Evolutionary conservation across 2,113 vertebrate species (phyloP).

Genomic region (Proteles cristata): DNA sequence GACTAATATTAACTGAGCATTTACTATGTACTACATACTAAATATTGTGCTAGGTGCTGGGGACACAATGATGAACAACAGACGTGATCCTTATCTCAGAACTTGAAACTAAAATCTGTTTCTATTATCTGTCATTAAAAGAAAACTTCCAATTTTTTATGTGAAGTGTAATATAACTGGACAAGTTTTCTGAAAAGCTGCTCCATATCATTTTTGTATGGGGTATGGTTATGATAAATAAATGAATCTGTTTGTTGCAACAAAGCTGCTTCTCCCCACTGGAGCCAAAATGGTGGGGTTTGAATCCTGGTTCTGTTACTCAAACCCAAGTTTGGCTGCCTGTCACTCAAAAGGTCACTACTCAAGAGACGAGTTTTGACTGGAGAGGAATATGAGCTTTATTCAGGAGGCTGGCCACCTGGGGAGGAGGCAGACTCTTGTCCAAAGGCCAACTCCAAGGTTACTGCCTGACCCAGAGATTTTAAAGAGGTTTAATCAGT

Average conservation of each 20-base stretch:
- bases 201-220: not conserved
- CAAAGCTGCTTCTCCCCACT: not conserved
- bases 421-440: not conserved
- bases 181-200: not conserved
- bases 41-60: not conserved
- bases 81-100: not conserved
- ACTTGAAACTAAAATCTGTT: not conserved
- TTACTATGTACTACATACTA: not conserved
- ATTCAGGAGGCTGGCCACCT: not conserved
- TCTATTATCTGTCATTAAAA: not conserved
- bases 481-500: not conserved
- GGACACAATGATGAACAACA: not conserved
- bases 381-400: not conserved
- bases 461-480: not conserved
- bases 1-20: not conserved
- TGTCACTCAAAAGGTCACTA: not conserved
- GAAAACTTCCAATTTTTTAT: not conserved
- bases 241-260: not conserved
- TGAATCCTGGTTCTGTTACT: not conserved
- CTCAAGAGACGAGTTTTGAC: not conserved
- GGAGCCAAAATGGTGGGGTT: not conserved
- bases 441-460: not conserved
- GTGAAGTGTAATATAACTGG: not conserved
- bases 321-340: not conserved
- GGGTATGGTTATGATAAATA: not conserved